A percentile compares a stretch with the other conserved stretches of the same genome.
These are phyloP conservation scores for Colistium nudipinnis DNA, from an alignment of 2,113 vertebrate species.

Conservation along the genomic window DNA sequence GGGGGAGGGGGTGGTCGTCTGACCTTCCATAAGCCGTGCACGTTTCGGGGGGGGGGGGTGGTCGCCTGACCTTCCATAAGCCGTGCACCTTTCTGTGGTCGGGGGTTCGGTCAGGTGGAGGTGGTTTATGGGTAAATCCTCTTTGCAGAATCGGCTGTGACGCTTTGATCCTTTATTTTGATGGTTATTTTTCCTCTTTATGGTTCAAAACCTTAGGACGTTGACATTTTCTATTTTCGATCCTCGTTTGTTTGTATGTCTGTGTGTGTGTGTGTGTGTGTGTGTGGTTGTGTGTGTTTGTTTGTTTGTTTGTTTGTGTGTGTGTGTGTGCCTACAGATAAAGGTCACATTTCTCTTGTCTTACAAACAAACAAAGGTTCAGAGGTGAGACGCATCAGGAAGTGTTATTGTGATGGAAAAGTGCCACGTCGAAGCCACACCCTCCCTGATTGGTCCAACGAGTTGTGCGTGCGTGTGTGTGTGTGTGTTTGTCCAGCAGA, in stretches of 20 bases:
- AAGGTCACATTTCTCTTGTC: neutral
- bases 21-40: slow-evolving; percentile 44
- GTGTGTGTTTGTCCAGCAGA: slow-evolving; percentile 6
- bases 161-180: slow-evolving; percentile 7
- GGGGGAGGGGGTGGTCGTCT: slow-evolving; percentile 20
- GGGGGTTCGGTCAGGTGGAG: slow-evolving; percentile 48
- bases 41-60: slow-evolving; percentile 12
- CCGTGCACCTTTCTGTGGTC: slow-evolving; percentile 14
- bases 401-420: neutral
- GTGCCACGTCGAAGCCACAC: neutral
- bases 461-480: too few species aligned
- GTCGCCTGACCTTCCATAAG: slow-evolving; percentile 54
- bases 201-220: slow-evolving; percentile 4
- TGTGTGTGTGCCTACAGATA: neutral
- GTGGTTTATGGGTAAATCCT: slow-evolving; percentile 28
- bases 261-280: too few species aligned
- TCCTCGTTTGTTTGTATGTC: neutral
- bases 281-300: too few species aligned
- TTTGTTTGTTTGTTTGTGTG: neutral
- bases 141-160: slow-evolving; percentile 10
- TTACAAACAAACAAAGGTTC: slow-evolving; percentile 7
- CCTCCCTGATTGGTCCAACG: too few species aligned
- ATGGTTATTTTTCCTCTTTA: neutral
- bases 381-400: neutral
- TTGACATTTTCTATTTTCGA: neutral